Percentiles rank a stretch among this genome's conserved stretches.
Evolutionary conservation across 1,140 invertebrate species (phyloP).

Genomic region (Drosophila murphyi): DNA sequence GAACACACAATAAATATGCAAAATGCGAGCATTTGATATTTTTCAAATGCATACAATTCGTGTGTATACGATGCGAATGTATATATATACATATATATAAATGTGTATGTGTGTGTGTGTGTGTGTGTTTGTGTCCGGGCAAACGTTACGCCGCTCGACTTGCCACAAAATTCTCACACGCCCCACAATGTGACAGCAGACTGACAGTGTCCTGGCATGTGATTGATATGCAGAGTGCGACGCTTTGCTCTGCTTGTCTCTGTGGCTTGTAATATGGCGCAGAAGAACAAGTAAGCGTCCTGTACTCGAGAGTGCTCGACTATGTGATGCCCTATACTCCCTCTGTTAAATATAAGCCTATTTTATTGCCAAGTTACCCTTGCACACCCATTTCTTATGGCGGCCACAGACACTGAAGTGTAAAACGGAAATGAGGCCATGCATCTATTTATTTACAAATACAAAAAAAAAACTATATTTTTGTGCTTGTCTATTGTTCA

Average conservation of each 20-base stretch:
- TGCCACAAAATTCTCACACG: slow-evolving; percentile 60
- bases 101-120: neutral
- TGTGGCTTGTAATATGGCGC: slow-evolving; percentile 29
- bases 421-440: too few species aligned
- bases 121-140: neutral
- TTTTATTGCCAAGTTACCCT: too few species aligned
- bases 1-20: slow-evolving; percentile 74
- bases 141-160: slow-evolving; percentile 20
- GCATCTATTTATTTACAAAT: too few species aligned
- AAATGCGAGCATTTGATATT: slow-evolving; percentile 74
- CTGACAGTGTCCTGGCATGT: slow-evolving; percentile 68
- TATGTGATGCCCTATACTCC: neutral
- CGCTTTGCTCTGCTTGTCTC: slow-evolving; percentile 33
- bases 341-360: too few species aligned
- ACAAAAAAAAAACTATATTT: too few species aligned
- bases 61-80: neutral
- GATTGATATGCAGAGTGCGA: slow-evolving; percentile 76
- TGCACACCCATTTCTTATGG: too few species aligned
- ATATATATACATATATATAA: neutral
- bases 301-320: neutral
- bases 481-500: too few species aligned
- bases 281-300: neutral
- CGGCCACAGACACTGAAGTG: too few species aligned
- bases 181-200: slow-evolving; percentile 67
- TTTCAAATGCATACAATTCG: slow-evolving; percentile 43